phyloP scores from a whole-genome alignment of 2,888 invertebrate genomes.

The Catonia carolina region DNA sequence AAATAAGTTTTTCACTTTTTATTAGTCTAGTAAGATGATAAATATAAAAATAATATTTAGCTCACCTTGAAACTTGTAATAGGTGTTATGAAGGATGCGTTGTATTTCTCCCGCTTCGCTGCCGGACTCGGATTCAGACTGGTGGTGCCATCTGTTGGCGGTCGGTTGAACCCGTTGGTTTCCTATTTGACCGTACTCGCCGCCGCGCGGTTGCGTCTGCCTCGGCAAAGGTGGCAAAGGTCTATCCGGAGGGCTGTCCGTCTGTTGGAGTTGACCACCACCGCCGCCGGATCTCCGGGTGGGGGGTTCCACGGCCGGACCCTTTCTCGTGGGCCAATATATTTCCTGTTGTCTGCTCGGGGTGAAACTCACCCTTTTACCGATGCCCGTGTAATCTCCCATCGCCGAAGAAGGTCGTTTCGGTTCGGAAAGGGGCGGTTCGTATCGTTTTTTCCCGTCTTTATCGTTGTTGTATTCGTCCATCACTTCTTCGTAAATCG shows the following conservation, averaged over 20 bases:
- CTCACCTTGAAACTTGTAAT: constrained; percentile 28
- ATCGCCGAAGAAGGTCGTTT: constrained; percentile 29
- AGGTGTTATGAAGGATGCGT: constrained; percentile 47
- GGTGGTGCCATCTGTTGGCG: constrained; percentile 27
- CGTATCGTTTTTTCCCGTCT: constrained; percentile 14
- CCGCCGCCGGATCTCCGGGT: constrained; percentile 26
- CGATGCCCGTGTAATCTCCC: constrained; percentile 18
- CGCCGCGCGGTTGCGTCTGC: constrained; percentile 21
- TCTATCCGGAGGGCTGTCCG: constrained; percentile 26
- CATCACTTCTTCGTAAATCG: constrained; percentile 29
- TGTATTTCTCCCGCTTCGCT: constrained; percentile 67
- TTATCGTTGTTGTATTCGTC: constrained; percentile 4
- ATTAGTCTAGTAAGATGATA: too few relatives aligned
- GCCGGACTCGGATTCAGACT: constrained; percentile 58
- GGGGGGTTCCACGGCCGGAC: constrained; percentile 32
- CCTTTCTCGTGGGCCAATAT: constrained; percentile 35
- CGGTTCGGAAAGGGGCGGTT: constrained; percentile 28
- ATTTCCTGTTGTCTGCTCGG: constrained; percentile 24
- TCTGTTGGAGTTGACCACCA: constrained; percentile 9
- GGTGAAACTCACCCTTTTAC: constrained; percentile 33
- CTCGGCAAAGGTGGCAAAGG: constrained; percentile 31
- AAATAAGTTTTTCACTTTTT: too few relatives aligned
- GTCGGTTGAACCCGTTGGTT: constrained; percentile 15
- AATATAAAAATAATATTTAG: background rate
- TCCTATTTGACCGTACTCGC: constrained; percentile 24